Base-by-base conservation (phyloP, 2,797 vertebrate genomes). In the Xiphorhynchus erythropygius region DNA sequence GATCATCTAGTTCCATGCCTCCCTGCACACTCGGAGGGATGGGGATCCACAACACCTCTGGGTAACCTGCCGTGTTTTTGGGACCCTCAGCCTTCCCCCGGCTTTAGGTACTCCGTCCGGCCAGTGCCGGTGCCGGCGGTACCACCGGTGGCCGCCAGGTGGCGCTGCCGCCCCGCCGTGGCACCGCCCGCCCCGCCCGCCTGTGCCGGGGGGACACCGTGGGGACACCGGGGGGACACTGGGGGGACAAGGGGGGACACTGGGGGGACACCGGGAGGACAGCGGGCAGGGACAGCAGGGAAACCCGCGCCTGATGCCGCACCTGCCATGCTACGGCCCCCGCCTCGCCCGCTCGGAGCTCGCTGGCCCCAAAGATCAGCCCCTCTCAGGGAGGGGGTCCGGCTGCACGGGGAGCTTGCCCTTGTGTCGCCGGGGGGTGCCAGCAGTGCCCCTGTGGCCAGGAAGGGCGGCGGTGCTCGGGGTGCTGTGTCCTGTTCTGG, bases 21-120 rank as follows among this genome's bases (percentile, higher is more conserved):
- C 2, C 37, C 18, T 44, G 49, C 52, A 27, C 37, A 2, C 44
- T 32, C 18, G 27, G 14, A 75, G 52, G 16, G 32, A 17, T 5
- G 13, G 18, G 11, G 7, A 42, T 4, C 9, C 28, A 17, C 22
- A 75, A 1, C 27, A 9, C 14, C 35, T 59, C 25, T 4, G 27
- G 22, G 5, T 11, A 67, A 4, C 32, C 62, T 3, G 60, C 3
- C 19, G 17, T 32, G 22, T 24, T 52, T 86, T 30, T 11, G 23
- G 44, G 28, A 9, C 16, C 5, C 6, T 33, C 25, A 6, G 6
- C 37, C 3, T 22, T 57, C 27, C 33, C 22, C 5, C 37, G 1
- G 2, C n/a, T 53, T 53, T 5, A 37, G 18, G 7, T 1, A 8
- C 30, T 5, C 15, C 3, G 7, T 1, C 35, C 37, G 3, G 8